Evolutionary conservation across 1,140 invertebrate species (phyloP).

Genomic region (Zaprionus inermis): DNA sequence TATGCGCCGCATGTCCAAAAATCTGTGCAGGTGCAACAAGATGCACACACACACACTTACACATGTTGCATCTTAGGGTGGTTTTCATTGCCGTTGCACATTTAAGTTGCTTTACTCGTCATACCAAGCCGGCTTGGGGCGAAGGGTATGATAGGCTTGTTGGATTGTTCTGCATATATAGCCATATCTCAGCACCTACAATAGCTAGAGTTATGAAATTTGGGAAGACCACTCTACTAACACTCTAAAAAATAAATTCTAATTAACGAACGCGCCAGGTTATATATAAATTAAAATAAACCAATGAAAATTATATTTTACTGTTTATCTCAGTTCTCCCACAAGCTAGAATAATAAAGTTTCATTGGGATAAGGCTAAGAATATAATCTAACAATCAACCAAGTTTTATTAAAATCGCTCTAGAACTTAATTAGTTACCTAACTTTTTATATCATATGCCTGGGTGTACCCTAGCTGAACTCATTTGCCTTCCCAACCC

Average conservation of each 20-base stretch:
- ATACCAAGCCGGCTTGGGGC: neutral
- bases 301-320: neutral
- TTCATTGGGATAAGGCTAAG: neutral
- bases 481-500: neutral
- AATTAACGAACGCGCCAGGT: neutral
- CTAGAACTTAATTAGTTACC: neutral
- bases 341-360: neutral
- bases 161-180: neutral
- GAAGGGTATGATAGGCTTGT: neutral
- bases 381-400: neutral
- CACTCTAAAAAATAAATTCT: neutral
- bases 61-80: conserved; percentile 53
- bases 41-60: conserved; percentile 17
- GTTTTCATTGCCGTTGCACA: conserved; percentile 33
- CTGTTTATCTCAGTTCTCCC: neutral
- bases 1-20: conserved; percentile 64
- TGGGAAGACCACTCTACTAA: neutral
- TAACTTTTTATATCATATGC: neutral
- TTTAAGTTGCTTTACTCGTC: conserved; percentile 25
- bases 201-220: neutral
- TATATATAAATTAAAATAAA: neutral
- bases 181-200: neutral
- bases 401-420: neutral
- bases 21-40: conserved; percentile 63
- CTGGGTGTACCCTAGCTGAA: neutral